Conservation (phyloP, 2,797 vertebrate genomes). For the Chloroceryle inda region DNA sequence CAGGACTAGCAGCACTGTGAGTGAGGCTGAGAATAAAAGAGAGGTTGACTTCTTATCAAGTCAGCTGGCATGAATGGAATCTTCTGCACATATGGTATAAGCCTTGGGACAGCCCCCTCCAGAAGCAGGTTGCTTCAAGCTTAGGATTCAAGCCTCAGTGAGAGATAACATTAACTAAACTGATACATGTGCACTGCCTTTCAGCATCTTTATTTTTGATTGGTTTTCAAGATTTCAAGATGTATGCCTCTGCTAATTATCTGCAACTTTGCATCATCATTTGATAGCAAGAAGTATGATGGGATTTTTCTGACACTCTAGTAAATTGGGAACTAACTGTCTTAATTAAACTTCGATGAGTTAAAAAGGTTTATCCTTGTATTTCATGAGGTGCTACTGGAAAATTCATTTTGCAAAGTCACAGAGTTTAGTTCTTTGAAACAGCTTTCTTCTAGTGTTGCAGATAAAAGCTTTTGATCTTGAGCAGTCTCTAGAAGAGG, state of each 20-base stretch:
- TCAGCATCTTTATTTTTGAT: not conserved
- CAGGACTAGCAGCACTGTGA: not conserved
- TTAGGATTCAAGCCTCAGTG: not conserved
- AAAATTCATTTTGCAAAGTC: not conserved
- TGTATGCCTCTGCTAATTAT: not conserved
- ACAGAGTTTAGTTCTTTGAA: not conserved
- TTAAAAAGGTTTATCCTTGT: not conserved
- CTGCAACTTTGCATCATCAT: not conserved
- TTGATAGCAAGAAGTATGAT: not conserved
- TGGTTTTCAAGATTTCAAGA: not conserved
- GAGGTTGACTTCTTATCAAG: not conserved
- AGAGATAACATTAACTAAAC: not conserved
- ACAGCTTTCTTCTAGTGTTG: constrained; percentile 70
- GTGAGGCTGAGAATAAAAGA: not conserved
- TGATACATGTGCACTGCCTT: not conserved
- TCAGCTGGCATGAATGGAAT: not conserved
- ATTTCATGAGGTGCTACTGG: not conserved
- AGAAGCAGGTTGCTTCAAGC: not conserved
- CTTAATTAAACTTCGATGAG: not conserved
- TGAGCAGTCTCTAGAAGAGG: constrained; percentile 80
- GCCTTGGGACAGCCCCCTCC: not conserved
- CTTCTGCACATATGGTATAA: not conserved
- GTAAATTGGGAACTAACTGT: not conserved
- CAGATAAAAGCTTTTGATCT: constrained; percentile 74
- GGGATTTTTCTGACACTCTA: not conserved